Conservation (phyloP, 2,797 vertebrate species). For the Neolamprologus multifasciatus region DNA sequence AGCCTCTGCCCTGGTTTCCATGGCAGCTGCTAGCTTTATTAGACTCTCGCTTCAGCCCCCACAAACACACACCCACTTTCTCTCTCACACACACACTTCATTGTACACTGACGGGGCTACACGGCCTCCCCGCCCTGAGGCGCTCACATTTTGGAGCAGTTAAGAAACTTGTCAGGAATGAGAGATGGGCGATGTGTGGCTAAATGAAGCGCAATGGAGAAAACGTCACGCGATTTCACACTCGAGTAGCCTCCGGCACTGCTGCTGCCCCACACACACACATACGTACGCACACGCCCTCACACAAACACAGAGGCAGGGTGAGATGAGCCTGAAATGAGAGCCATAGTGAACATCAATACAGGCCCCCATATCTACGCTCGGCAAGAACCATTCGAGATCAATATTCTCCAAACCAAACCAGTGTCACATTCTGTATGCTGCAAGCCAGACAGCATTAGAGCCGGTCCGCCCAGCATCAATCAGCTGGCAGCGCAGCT, state of each 20-base stretch:
- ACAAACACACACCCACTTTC: neutral
- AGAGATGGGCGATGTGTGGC: constrained; percentile 74
- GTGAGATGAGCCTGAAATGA: constrained; percentile 62
- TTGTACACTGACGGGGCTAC: constrained; percentile 47
- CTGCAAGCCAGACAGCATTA: constrained; percentile 53
- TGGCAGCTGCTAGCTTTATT: constrained; percentile 78
- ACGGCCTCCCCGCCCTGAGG: constrained; percentile 47
- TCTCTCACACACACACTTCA: constrained; percentile 20
- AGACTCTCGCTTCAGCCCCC: constrained; percentile 67
- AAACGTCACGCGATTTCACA: constrained; percentile 75
- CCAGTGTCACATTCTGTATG: constrained; percentile 59
- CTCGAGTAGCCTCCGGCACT: constrained; percentile 54
- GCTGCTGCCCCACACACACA: neutral
- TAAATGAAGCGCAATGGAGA: constrained; percentile 80
- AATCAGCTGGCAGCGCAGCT: constrained; percentile 30
- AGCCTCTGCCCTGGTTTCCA: constrained; percentile 76
- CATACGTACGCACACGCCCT: neutral
- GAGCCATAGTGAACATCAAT: constrained; percentile 62
- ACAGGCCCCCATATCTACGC: constrained; percentile 45
- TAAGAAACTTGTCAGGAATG: constrained; percentile 82
- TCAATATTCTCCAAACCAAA: constrained; percentile 62
- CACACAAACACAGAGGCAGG: constrained; percentile 13
- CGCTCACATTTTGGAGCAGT: constrained; percentile 65
- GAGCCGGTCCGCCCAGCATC: constrained; percentile 41
- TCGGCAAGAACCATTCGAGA: constrained; percentile 41